A percentile compares a stretch with the other conserved stretches of the same genome.
Conservation (phyloP, 2,113 vertebrate species). For the Hyperoodon ampullatus region DNA sequence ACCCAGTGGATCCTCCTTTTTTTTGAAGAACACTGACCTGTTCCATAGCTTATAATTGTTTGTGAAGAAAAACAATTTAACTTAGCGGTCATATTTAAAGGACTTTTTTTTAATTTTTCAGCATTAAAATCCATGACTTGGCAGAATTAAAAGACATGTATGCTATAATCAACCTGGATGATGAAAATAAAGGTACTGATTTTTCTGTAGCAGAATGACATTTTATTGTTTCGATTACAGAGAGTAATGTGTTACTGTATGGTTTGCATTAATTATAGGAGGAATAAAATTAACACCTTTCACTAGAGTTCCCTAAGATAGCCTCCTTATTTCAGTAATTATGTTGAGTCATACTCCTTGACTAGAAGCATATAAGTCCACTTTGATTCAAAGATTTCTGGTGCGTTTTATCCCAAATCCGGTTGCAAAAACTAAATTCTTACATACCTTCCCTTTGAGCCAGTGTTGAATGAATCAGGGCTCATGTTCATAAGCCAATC, state of each 20-base stretch:
- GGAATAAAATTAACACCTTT: constrained; percentile 1
- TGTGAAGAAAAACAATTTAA: neutral
- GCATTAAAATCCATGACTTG: constrained; percentile 97
- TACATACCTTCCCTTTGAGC: neutral
- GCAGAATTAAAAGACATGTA: constrained; percentile 95
- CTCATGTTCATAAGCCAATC: neutral
- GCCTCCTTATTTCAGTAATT: constrained; percentile 25
- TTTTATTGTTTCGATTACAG: constrained; percentile 19
- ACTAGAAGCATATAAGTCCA: neutral
- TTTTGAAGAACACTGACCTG: neutral
- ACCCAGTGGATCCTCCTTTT: neutral
- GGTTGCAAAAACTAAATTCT: neutral
- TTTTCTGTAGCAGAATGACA: neutral
- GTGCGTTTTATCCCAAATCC: neutral
- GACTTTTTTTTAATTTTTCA: constrained; percentile 81
- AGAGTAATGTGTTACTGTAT: constrained; percentile 26
- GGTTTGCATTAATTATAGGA: neutral
- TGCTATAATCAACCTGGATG: constrained; percentile 94
- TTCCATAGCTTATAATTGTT: neutral
- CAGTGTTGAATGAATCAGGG: neutral
- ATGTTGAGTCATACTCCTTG: neutral
- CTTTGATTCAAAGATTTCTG: neutral
- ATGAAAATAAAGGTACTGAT: constrained; percentile 96
- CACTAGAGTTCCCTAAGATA: neutral
- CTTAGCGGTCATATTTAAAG: neutral